Conservation (phyloP, 2,113 vertebrate species). For the Ophthalmotilapia sp. region DNA sequence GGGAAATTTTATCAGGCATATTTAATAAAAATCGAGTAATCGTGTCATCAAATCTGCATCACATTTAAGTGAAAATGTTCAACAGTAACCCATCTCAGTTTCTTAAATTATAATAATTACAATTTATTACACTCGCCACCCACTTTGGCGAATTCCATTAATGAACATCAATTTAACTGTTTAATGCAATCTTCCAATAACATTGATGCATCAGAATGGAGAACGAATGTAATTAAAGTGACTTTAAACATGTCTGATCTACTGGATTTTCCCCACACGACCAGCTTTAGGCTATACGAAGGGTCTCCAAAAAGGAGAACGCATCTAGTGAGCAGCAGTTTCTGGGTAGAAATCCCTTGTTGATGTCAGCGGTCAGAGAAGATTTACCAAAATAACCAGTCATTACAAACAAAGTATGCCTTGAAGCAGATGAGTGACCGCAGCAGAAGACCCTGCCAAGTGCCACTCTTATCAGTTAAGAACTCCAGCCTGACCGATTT, state of each 20-base stretch:
- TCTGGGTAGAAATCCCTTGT: neutral
- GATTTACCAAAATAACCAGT: neutral
- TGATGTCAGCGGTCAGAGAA: neutral
- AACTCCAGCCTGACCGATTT: neutral
- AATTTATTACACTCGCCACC: neutral
- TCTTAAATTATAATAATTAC: neutral
- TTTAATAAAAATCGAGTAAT: neutral
- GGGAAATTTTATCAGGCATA: neutral
- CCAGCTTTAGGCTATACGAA: neutral
- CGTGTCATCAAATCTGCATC: neutral
- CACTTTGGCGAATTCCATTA: neutral
- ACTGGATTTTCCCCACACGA: neutral
- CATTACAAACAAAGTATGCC: neutral
- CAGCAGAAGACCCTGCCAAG: neutral
- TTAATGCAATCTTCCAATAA: neutral
- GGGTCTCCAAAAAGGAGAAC: neutral
- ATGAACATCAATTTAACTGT: neutral
- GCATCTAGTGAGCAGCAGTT: neutral
- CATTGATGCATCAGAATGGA: neutral
- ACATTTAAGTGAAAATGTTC: neutral
- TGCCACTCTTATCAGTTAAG: neutral
- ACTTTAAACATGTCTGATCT: neutral
- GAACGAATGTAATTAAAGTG: neutral
- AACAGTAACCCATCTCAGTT: neutral
- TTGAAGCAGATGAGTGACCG: neutral